A percentile compares a stretch with the other conserved stretches of the same genome.
Evolutionary conservation across 2,797 vertebrate species (phyloP).

Genomic region (Pantherophis alleghaniensis): DNA sequence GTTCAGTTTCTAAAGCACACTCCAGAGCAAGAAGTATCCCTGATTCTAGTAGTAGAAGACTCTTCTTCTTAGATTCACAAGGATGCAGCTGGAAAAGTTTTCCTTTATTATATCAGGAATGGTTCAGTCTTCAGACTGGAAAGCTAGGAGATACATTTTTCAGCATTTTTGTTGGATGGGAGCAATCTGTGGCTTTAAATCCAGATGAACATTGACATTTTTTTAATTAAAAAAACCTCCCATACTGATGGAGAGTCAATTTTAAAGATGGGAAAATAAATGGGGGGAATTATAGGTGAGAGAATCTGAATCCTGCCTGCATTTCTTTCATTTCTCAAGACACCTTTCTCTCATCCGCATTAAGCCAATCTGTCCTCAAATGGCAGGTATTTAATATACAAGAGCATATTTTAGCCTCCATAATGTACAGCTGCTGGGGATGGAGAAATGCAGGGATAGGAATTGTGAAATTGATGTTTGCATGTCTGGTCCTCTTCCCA

Average conservation of each 20-base stretch:
- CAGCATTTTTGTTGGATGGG: not conserved
- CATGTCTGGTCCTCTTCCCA: not conserved
- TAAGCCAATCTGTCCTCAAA: not conserved
- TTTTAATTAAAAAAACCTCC: not conserved
- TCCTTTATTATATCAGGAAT: not conserved
- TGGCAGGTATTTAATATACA: conserved; percentile 1
- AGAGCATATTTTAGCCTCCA: not conserved
- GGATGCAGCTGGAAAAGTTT: not conserved
- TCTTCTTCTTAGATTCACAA: not conserved
- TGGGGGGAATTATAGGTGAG: not conserved
- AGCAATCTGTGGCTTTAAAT: not conserved
- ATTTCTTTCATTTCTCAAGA: not conserved
- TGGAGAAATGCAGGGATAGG: not conserved
- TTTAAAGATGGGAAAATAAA: not conserved
- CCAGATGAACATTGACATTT: not conserved
- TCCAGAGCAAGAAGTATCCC: not conserved
- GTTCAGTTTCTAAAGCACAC: not conserved
- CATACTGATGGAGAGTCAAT: too few relatives aligned
- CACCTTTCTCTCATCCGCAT: not conserved
- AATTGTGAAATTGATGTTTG: not conserved
- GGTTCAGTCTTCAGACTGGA: not conserved
- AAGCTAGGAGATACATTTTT: not conserved
- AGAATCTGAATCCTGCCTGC: not conserved
- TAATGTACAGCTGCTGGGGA: not conserved
- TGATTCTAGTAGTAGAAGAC: not conserved